Percentiles rank a stretch among this genome's conserved stretches.
Evolutionary conservation across 1,140 invertebrate genomes (phyloP).

Genomic region (Musca vetustissima): DNA sequence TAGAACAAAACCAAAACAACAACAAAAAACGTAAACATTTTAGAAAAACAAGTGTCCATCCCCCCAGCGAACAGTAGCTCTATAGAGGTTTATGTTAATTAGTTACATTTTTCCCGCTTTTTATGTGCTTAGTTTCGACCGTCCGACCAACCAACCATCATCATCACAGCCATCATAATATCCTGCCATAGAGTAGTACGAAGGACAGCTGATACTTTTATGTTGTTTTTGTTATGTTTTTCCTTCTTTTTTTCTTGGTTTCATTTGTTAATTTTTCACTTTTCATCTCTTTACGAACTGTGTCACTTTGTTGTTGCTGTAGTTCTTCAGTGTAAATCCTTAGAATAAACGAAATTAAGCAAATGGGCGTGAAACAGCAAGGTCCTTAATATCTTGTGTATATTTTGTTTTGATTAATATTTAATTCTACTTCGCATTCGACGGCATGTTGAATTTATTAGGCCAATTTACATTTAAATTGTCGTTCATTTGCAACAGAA

Average conservation of each 20-base stretch:
- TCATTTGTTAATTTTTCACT: slow-evolving; percentile 14
- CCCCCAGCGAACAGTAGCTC: not conserved
- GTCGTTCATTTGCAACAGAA: no score
- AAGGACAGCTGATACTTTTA: not conserved
- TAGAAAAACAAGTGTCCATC: no score
- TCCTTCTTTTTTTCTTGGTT: not conserved
- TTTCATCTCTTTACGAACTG: slow-evolving; percentile 1
- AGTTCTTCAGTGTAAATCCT: not conserved
- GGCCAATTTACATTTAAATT: slow-evolving; percentile 19
- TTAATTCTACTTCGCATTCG: not conserved
- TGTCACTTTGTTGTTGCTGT: not conserved
- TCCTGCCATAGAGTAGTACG: not conserved
- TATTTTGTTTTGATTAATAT: slow-evolving; percentile 10
- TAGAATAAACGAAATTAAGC: not conserved
- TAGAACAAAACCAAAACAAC: not conserved
- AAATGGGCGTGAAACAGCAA: no score
- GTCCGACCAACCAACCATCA: no score
- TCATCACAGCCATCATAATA: no score
- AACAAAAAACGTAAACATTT: not conserved
- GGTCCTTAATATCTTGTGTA: no score
- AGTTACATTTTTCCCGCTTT: slow-evolving; percentile 3
- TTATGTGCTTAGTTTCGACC: not conserved
- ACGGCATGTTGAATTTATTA: not conserved
- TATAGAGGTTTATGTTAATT: slow-evolving; percentile 18
- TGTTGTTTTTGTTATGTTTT: not conserved